Evolutionary conservation across 1,140 invertebrate species (phyloP).

Genomic region (Drosophila carrolli): DNA sequence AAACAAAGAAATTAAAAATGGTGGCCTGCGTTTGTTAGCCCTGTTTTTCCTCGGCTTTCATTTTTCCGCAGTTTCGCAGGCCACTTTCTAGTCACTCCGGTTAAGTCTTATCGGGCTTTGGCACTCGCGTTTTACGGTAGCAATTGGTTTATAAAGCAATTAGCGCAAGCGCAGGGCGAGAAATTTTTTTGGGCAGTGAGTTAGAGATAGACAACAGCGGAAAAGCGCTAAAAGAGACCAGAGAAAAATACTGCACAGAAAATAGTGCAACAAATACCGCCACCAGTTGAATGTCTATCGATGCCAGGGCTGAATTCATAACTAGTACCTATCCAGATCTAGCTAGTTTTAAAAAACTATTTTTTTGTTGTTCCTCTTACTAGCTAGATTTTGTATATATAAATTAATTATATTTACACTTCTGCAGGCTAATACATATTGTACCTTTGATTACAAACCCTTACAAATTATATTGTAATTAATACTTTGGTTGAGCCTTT

Average conservation of each 20-base stretch:
- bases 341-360: neutral
- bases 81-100: slow-evolving; percentile 1
- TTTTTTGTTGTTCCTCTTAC: too few relatives aligned
- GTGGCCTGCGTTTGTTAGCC: slow-evolving; percentile 51
- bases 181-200: slow-evolving; percentile 16
- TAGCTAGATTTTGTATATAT: too few relatives aligned
- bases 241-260: neutral
- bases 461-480: too few relatives aligned
- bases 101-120: neutral
- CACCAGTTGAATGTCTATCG: slow-evolving; percentile 13
- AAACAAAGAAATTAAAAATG: slow-evolving; percentile 84
- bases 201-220: slow-evolving; percentile 10
- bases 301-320: neutral
- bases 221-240: slow-evolving; percentile 2
- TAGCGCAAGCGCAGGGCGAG: slow-evolving; percentile 36
- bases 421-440: too few relatives aligned
- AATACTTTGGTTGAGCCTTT: too few relatives aligned
- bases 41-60: slow-evolving; percentile 17
- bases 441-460: too few relatives aligned
- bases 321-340: neutral
- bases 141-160: slow-evolving; percentile 26
- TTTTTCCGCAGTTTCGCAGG: slow-evolving; percentile 4
- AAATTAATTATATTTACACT: too few relatives aligned
- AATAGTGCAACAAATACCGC: neutral
- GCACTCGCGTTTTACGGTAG: slow-evolving; percentile 20